phyloP scores from a whole-genome alignment of 2,113 vertebrate genomes.

The Accipiter cooperii region DNA sequence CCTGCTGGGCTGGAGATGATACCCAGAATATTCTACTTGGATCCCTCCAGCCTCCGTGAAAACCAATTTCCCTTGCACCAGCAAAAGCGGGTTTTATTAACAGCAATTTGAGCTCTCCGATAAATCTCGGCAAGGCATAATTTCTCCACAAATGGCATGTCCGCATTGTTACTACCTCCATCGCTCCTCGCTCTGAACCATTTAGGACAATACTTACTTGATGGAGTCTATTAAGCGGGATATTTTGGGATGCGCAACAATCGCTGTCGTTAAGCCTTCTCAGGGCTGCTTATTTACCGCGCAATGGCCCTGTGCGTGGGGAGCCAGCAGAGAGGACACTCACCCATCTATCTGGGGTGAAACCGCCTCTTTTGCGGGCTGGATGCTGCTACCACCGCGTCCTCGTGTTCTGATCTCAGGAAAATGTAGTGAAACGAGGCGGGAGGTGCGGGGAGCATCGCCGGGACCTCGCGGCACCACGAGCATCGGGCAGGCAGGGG shows the following conservation, averaged over 20 bases:
- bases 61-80: slow-evolving; percentile 36
- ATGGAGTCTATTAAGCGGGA: neutral
- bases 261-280: neutral
- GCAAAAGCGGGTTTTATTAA: slow-evolving; percentile 43
- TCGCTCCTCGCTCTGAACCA: neutral
- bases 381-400: neutral
- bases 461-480: accelerated
- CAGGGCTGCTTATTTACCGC: neutral
- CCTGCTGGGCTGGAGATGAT: neutral
- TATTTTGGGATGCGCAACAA: slow-evolving; percentile 23
- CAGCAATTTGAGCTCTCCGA: slow-evolving; percentile 29
- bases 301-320: accelerated
- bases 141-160: slow-evolving; percentile 14
- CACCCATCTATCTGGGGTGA: neutral
- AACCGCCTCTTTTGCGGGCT: accelerated
- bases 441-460: neutral
- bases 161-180: neutral
- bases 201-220: slow-evolving; percentile 19
- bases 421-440: neutral
- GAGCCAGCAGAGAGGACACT: neutral
- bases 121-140: neutral
- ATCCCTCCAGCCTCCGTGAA: neutral
- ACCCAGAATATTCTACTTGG: neutral
- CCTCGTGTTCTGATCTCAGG: neutral
- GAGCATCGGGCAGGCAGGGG: neutral